Base-by-base conservation (phyloP, 1,140 invertebrate genomes). In the Anastrepha ludens region DNA sequence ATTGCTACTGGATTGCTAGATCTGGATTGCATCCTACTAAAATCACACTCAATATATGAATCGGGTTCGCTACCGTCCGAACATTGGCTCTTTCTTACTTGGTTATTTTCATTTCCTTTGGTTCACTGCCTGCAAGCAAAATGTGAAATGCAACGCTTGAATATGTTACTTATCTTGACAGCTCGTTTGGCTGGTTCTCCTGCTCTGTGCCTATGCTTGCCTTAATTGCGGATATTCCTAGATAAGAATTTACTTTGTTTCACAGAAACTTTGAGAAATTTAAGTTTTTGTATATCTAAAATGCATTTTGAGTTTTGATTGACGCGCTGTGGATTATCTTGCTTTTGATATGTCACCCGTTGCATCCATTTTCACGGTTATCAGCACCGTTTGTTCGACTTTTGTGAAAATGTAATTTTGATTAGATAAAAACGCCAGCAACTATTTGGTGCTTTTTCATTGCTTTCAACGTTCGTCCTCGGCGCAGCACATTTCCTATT, bases 351-450 rank as follows among this genome's bases (percentile, higher is more conserved):
- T 74, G 7, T 74, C 44, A 44, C 39, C 67, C 15, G 67, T 44
- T 6, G 4, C 41, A 74, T 17, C 7, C 13, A 41, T 7, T 39
- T 11, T 67, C 3, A 39, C 65, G 29, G 29, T 2, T 11, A 67
- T 39, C 4, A 1, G 41, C 44, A 17, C 44, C 60, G 4, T 13
- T 4, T 29, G 29, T 29, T 29, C 8, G 60, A 62, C 8, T 5
- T 62, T 58, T 58, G 55, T 58, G 7, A 39, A 67, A 29, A 29
- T n/a, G 5, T 67, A 67, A 41, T 15, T 65, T 67, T 13, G 11
- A 9, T 47, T 74, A 74, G 67, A 74, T 74, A 74, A 74, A 67
- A 74, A 74, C 15, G 3, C 5, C 44, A 74, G 13, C 17, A 74
- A 74, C 67, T 74, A 6, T 44, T 15, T 47, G 15, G 44, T 74